A percentile compares a stretch with the other conserved stretches of the same genome.
Evolutionary conservation across 2,797 vertebrate species (phyloP).

Genomic region (Melanotaenia maccullochi): DNA sequence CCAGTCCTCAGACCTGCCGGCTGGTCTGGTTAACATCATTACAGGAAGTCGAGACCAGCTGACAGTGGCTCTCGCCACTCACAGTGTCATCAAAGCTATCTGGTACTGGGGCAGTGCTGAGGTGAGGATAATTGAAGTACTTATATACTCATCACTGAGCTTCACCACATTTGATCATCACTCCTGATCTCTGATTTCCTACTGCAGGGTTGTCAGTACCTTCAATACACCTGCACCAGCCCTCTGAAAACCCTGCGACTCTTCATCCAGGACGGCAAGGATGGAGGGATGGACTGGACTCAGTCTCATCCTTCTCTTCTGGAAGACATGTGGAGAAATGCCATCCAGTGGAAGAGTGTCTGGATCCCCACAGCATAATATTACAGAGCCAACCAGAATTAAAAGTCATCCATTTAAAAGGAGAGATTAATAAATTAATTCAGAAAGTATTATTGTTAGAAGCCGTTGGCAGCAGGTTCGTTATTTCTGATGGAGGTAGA

Average conservation of each 20-base stretch:
- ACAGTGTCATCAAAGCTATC: constrained; percentile 89
- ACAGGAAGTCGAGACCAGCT: constrained; percentile 86
- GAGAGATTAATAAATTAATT: neutral
- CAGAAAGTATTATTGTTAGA: neutral
- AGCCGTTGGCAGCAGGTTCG: neutral
- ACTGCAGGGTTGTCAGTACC: constrained; percentile 82
- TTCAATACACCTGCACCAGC: constrained; percentile 77
- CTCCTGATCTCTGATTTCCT: constrained; percentile 9
- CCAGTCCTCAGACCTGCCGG: constrained; percentile 84
- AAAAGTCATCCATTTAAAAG: neutral
- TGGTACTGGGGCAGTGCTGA: constrained; percentile 91
- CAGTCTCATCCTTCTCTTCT: constrained; percentile 56
- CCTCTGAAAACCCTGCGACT: constrained; percentile 81
- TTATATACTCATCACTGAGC: neutral
- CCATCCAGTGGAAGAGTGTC: constrained; percentile 84
- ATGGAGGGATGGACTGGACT: constrained; percentile 62
- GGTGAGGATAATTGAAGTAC: constrained; percentile 59
- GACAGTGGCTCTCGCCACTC: constrained; percentile 86
- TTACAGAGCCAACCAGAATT: neutral
- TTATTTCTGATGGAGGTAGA: neutral
- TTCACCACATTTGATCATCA: neutral
- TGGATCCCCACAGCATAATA: constrained; percentile 84
- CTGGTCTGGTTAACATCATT: constrained; percentile 88
- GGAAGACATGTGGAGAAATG: constrained; percentile 81
- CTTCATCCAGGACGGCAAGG: constrained; percentile 55